Percentiles rank a stretch among this genome's conserved stretches.
phyloP scores from a whole-genome alignment of 2,113 vertebrate genomes.

The Brevimyrus niger region DNA sequence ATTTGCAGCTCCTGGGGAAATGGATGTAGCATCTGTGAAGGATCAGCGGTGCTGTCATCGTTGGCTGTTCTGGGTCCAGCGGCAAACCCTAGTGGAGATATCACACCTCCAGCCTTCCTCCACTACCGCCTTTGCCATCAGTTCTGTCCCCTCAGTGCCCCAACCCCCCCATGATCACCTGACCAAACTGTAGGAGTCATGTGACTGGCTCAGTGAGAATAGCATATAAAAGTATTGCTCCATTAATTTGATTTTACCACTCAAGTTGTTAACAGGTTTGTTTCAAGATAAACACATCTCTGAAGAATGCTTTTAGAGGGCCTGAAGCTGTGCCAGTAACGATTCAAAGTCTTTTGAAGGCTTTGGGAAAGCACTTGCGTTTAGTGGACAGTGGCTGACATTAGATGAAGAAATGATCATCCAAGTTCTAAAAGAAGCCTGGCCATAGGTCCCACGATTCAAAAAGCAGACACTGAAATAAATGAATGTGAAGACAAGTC shows the following conservation, averaged over 20 bases:
- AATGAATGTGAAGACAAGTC: conserved; percentile 35
- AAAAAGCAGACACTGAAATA: conserved; percentile 46
- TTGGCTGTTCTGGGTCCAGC: conserved; percentile 7
- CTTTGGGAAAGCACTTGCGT: conserved; percentile 27
- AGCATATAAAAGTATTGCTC: conserved; percentile 1
- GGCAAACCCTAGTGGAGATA: conserved; percentile 5
- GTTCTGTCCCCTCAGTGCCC: background rate
- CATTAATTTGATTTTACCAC: conserved; percentile 23
- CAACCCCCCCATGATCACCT: background rate
- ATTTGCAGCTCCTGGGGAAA: conserved; percentile 31
- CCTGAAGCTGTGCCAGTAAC: conserved; percentile 10
- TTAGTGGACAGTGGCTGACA: conserved; percentile 36
- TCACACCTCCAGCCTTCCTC: background rate
- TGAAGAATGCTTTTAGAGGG: conserved; percentile 22
- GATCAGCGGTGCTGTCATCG: conserved; percentile 31
- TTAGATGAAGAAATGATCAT: conserved; percentile 32
- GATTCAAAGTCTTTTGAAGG: conserved; percentile 21
- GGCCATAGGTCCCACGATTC: conserved; percentile 36
- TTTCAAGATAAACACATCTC: conserved; percentile 29
- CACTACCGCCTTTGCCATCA: background rate
- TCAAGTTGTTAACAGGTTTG: conserved; percentile 30
- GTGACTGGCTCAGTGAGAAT: conserved; percentile 6
- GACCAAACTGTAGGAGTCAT: background rate
- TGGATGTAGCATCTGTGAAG: conserved; percentile 39
- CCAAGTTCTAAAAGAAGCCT: conserved; percentile 37